A percentile compares a stretch with the other conserved stretches of the same genome.
Conservation (phyloP, 2,888 invertebrate species). For the Amiota minor region DNA sequence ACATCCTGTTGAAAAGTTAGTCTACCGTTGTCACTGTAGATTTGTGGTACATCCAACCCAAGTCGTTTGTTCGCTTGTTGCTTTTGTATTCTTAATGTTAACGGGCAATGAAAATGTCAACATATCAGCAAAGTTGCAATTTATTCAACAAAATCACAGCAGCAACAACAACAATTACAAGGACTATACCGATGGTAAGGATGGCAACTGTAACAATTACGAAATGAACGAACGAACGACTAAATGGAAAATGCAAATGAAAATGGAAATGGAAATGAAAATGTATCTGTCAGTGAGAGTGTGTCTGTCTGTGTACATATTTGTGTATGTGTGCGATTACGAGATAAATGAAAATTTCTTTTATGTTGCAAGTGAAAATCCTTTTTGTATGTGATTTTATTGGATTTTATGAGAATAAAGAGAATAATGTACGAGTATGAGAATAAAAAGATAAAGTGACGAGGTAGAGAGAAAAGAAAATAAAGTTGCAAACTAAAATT, state of each 20-base stretch:
- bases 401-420: neutral
- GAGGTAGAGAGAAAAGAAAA: too few relatives aligned
- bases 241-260: slow-evolving; percentile 1
- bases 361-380: neutral
- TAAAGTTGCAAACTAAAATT: too few relatives aligned
- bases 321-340: too few relatives aligned
- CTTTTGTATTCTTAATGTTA: slow-evolving; percentile 9
- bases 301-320: neutral
- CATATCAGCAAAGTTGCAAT: slow-evolving; percentile 1
- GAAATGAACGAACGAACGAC: slow-evolving; percentile 3
- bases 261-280: slow-evolving; percentile 22
- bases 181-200: too few relatives aligned
- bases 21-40: too few relatives aligned
- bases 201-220: neutral
- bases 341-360: neutral
- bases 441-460: too few relatives aligned
- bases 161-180: too few relatives aligned
- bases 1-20: too few relatives aligned
- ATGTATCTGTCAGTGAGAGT: neutral
- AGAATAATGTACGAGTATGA: too few relatives aligned
- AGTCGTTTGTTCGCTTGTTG: neutral
- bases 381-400: slow-evolving; percentile 1
- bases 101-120: slow-evolving; percentile 19
- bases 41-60: too few relatives aligned
- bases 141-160: slow-evolving; percentile 5